Base-by-base conservation (phyloP, 2,888 invertebrate species). In the Girardia tigrina region DNA sequence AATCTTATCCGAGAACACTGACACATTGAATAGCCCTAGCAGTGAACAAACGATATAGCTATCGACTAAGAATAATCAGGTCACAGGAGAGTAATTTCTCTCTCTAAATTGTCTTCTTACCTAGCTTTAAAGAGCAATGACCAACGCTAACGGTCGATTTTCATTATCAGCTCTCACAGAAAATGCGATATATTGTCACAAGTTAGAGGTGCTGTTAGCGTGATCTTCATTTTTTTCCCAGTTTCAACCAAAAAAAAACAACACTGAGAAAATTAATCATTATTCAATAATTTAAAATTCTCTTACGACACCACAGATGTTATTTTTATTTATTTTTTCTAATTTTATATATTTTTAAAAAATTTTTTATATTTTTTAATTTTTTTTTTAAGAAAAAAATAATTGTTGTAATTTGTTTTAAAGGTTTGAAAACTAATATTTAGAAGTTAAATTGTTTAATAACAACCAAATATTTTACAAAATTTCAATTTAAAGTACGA, bases 1-100 rank as follows among this genome's bases (percentile, higher is more conserved):
- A 56, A 56, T 56, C 56, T 56, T 56, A 56, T 56, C 56, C 56
- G 56, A 56, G 56, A 56, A 56, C 56, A 56, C 56, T 56, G 56
- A 56, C 56, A 56, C 56, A 56, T 56, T 56, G 8, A n/a, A 56
- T 56, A 56, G 56, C 56, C n/a, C 56, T 12, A 56, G 56, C 56
- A n/a, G 23, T 56, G 56, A 56, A 56, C 56, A 56, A 56, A 56
- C 23, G 4, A 56, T 56, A 56, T 56, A 56, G 56, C n/a, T 56
- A 56, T 56, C 56, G 56, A 56, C 56, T 56, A 56, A 56, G 56
- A 56, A 56, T 56, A 56, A 56, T 56, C 56, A 56, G 56, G 56
- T 56, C 56, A 56, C 56, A 56, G 56, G 56, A 56, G 56, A 56
- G 56, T 56, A 56, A 56, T 56, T 56, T 56, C 56, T 56, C 56